Conservation (phyloP, 2,113 vertebrate species). For the Struthio camelus region DNA sequence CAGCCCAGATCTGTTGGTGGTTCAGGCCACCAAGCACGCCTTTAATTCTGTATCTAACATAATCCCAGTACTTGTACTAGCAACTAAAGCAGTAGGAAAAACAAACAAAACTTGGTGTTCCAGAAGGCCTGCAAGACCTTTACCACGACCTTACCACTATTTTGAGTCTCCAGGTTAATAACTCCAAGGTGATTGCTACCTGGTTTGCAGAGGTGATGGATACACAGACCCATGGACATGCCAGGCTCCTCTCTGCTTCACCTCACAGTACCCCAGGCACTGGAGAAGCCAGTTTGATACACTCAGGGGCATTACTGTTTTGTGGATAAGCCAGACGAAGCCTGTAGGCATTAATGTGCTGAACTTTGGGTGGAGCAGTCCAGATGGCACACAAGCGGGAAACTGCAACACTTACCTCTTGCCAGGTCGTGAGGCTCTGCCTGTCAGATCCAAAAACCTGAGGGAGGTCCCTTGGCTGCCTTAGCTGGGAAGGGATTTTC, state of each 20-base stretch:
- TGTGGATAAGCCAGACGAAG: background rate
- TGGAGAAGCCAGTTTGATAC: background rate
- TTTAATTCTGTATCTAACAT: too few relatives aligned
- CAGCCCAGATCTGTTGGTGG: too few relatives aligned
- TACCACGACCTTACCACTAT: background rate
- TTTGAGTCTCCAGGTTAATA: too few relatives aligned
- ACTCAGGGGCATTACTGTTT: background rate
- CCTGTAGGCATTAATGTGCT: accelerated
- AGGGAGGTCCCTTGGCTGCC: background rate
- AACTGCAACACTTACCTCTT: background rate
- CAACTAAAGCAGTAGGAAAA: too few relatives aligned
- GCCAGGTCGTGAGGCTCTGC: background rate
- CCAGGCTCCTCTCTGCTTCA: background rate
- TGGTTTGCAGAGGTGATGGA: background rate
- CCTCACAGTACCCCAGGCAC: background rate
- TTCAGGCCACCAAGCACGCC: too few relatives aligned
- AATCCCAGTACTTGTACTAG: too few relatives aligned
- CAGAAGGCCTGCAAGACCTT: background rate
- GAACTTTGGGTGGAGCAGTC: background rate
- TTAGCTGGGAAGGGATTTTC: background rate
- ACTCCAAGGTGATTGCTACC: background rate
- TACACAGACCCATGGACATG: too few relatives aligned
- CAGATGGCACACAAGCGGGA: background rate
- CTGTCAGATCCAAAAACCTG: too few relatives aligned
- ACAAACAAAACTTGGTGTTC: too few relatives aligned